Base-by-base conservation (phyloP, 2,888 invertebrate species). In the Xylota segnis region DNA sequence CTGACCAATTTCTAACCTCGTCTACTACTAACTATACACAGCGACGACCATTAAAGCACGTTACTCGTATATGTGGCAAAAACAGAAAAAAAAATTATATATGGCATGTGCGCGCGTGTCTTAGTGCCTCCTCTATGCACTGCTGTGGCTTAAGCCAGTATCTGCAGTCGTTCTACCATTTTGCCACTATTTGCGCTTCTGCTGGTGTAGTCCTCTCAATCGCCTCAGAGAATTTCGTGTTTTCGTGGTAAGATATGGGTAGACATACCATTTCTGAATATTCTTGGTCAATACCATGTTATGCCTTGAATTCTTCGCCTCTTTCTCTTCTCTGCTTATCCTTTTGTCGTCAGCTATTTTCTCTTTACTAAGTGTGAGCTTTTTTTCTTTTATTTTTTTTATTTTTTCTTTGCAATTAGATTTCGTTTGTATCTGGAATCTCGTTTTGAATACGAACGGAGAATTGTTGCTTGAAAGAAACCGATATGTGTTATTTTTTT, bases 51-150 rank as follows among this genome's bases (percentile, higher is more conserved):
- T 68, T 63, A 32, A 71, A 68, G 40, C 77, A 83, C 68, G 50
- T 78, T 83, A 66, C n/a, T n/a, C n/a, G n/a, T 84, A 3, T 84
- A 70, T 79, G 76, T 84, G 75, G 83, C 79, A 83, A 75, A n/a
- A 23, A 23, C 3, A 23, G 23, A 23, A 23, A 23, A 23, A 23
- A 68, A 47, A 70, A 70, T 74, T 78, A 68, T 70, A 68, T 70
- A 65, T 58, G 43, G 56, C 68, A 43, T 56, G 45, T 66, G 66
- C 78, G 59, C 68, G 56, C 58, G 63, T 75, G 63, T 65, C 79
- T 65, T 84, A 52, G 83, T 75, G 58, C 58, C 32, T 32, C 50
- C 68, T 61, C 52, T 66, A 27, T 56, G 14, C 18, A 7, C 32
- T 37, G 12, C 4, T 29, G 61, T 59, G 23, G 63, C 16, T 16